These are phyloP conservation scores for Porphyrio hochstetteri DNA, from an alignment of 2,113 vertebrate genomes.

Conservation along the genomic window DNA sequence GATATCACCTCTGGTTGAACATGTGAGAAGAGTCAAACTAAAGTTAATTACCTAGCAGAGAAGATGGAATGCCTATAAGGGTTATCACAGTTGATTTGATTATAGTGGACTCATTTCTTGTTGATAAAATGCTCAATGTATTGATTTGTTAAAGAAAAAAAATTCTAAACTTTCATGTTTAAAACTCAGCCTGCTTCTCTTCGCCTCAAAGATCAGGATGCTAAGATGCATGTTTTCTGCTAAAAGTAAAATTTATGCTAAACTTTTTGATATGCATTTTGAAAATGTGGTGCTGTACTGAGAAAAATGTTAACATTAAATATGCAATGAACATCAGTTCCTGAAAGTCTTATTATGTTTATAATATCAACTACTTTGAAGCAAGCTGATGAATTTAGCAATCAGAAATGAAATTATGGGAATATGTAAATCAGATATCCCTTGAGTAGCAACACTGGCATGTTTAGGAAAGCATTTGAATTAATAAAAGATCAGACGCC, in stretches of 20 bases:
- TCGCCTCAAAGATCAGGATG: not conserved
- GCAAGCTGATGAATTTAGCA: slow-evolving; percentile 55
- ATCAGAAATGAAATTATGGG: slow-evolving; percentile 58
- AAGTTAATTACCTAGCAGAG: not conserved
- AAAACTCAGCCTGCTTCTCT: not conserved
- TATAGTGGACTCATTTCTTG: not conserved
- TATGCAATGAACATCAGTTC: slow-evolving; percentile 34
- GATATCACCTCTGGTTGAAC: not conserved
- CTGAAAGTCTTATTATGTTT: slow-evolving; percentile 56
- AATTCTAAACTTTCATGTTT: not conserved
- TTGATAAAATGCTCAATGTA: not conserved
- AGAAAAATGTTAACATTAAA: slow-evolving; percentile 10
- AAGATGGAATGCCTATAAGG: not conserved
- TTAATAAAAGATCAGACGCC: slow-evolving; percentile 55
- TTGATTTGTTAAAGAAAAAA: not conserved
- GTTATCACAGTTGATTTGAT: not conserved
- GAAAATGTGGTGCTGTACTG: not conserved
- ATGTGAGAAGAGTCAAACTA: not conserved
- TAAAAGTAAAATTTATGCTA: not conserved
- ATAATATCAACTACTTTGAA: slow-evolving; percentile 47
- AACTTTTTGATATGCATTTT: not conserved
- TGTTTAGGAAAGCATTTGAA: slow-evolving; percentile 40
- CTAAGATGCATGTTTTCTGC: not conserved
- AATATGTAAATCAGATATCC: slow-evolving; percentile 53
- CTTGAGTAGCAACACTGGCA: slow-evolving; percentile 27